These are phyloP conservation scores for Oophaga sylvatica DNA, from an alignment of 2,797 vertebrate genomes.

Conservation along the genomic window DNA sequence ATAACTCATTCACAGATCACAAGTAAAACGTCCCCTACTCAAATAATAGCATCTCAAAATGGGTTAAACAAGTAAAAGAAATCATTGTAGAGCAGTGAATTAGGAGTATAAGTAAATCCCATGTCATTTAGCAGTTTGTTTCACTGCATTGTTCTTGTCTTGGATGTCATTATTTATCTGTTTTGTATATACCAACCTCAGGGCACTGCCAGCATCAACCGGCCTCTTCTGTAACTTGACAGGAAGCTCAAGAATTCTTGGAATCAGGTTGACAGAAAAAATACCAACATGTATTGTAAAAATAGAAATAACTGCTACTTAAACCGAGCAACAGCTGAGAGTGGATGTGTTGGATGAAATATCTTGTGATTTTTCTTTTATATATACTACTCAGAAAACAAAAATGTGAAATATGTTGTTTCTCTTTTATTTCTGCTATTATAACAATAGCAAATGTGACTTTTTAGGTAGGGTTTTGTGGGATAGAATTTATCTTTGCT, in stretches of 20 bases:
- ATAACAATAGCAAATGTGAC: no score
- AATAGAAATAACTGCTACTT: background rate
- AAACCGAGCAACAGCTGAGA: background rate
- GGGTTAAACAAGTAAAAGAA: background rate
- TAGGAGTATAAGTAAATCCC: background rate
- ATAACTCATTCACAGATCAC: no score
- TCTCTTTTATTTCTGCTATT: no score
- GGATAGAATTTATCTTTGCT: no score
- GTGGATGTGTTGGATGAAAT: no score
- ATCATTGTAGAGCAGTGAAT: no score
- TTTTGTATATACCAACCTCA: conserved; percentile 22
- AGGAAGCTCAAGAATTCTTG: background rate
- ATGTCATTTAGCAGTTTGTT: background rate
- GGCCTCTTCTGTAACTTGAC: conserved; percentile 34
- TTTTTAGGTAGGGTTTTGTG: no score
- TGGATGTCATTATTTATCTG: conserved; percentile 24
- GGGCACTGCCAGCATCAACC: conserved; percentile 29
- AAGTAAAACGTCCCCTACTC: no score
- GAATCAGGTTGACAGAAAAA: conserved; percentile 11
- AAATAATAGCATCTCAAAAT: no score
- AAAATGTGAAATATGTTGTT: no score
- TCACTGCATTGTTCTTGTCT: conserved; percentile 24
- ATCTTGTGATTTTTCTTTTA: no score
- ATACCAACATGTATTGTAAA: background rate
- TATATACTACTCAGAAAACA: no score